These are phyloP conservation scores for Lypha dubia DNA, from an alignment of 2,888 invertebrate genomes.

Conservation along the genomic window DNA sequence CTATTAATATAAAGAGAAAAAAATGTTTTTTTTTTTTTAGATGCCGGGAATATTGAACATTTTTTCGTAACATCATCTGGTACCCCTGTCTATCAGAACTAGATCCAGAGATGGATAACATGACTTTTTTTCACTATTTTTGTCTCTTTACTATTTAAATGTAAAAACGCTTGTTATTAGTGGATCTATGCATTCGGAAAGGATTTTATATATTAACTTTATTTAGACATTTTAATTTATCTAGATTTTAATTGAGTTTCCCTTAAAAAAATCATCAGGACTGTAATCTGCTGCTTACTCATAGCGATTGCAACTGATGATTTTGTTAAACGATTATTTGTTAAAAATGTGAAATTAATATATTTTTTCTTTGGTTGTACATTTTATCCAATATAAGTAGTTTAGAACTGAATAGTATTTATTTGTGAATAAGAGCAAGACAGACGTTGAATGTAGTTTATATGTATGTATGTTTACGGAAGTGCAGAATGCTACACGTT, in stretches of 20 bases:
- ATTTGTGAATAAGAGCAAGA: not conserved
- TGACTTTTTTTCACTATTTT: no score
- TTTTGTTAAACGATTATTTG: slow-evolving; percentile 20
- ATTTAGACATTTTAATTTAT: no score
- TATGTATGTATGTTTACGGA: slow-evolving; percentile 54
- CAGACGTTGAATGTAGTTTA: not conserved
- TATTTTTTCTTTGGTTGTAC: not conserved
- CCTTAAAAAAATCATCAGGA: not conserved
- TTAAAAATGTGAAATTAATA: slow-evolving; percentile 28
- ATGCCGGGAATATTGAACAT: no score
- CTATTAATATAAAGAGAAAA: no score
- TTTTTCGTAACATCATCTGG: no score
- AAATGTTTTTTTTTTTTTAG: no score
- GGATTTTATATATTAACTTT: no score
- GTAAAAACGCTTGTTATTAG: no score
- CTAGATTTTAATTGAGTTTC: not conserved
- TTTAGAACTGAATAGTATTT: not conserved
- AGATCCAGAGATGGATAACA: no score
- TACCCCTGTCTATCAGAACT: no score
- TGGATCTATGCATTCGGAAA: no score
- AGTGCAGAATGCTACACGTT: slow-evolving; percentile 55
- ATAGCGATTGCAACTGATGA: slow-evolving; percentile 8
- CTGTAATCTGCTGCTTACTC: slow-evolving; percentile 4
- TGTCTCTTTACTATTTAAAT: no score
- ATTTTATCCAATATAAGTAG: slow-evolving; percentile 14